Evolutionary conservation across 2,113 vertebrate species (phyloP).

Genomic region (Cynocephalus volans): DNA sequence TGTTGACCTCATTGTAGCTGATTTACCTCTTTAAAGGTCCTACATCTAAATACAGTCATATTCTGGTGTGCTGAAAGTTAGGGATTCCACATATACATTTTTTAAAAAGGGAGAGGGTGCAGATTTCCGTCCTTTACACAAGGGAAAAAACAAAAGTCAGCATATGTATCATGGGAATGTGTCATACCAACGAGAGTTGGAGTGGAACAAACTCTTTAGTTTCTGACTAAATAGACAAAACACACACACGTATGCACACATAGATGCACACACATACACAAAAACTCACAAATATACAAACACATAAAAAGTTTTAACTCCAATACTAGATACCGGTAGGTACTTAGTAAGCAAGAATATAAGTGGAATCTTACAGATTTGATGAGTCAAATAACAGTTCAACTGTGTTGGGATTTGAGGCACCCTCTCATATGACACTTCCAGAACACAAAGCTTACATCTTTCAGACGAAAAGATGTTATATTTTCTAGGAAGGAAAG

Average conservation of each 20-base stretch:
- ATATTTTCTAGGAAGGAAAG: background rate
- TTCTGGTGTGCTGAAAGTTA: no score
- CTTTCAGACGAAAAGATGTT: background rate
- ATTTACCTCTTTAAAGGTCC: background rate
- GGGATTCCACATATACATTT: background rate
- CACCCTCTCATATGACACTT: background rate
- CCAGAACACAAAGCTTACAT: background rate
- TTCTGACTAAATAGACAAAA: background rate
- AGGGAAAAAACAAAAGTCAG: background rate
- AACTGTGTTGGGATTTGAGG: background rate
- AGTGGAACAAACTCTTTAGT: background rate
- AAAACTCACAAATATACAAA: background rate
- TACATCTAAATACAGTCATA: background rate
- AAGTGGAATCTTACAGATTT: background rate
- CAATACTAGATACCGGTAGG: no score
- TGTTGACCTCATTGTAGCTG: background rate
- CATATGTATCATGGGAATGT: background rate
- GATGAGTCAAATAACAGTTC: background rate
- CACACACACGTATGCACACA: background rate
- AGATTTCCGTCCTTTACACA: background rate
- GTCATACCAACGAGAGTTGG: background rate
- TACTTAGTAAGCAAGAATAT: background rate
- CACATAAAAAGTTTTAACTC: background rate
- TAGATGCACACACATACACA: background rate
- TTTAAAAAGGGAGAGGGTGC: fast-evolving